These are phyloP conservation scores for Acanthiza pusilla DNA, from an alignment of 2,797 vertebrate genomes.

Conservation along the genomic window DNA sequence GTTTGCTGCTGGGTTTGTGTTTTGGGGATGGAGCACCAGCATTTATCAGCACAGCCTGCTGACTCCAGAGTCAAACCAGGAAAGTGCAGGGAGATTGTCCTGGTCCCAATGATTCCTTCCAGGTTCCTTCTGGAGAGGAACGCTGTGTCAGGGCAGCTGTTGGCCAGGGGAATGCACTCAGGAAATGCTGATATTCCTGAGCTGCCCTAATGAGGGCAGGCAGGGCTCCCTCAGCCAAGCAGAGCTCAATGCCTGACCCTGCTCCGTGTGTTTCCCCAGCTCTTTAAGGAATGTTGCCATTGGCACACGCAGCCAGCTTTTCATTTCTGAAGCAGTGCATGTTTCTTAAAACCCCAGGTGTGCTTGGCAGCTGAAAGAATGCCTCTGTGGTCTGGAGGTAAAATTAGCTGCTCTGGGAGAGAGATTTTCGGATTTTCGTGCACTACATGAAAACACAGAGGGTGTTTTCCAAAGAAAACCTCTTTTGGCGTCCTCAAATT, in stretches of 20 bases:
- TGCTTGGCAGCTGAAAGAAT: background rate
- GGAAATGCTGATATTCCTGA: background rate
- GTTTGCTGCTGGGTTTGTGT: no score
- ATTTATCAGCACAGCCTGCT: background rate
- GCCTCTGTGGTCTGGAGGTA: background rate
- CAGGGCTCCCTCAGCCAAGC: background rate
- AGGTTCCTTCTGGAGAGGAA: background rate
- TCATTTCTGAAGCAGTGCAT: background rate
- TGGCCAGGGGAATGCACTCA: background rate
- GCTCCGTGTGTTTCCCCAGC: rapidly evolving
- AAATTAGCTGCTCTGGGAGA: background rate
- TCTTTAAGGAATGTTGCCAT: background rate
- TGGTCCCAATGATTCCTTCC: rapidly evolving
- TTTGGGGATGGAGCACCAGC: no score
- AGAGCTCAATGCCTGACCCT: rapidly evolving
- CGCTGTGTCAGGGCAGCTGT: background rate
- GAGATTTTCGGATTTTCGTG: background rate
- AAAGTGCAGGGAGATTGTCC: background rate
- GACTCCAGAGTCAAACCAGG: background rate
- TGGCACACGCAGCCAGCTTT: background rate
- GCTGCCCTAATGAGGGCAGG: background rate
- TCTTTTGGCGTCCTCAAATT: constrained; percentile 18
- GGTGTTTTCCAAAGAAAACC: background rate
- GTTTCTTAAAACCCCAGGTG: background rate
- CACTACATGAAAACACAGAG: background rate